phyloP scores from a whole-genome alignment of 2,113 vertebrate species.

The Nycticryphes semicollaris region DNA sequence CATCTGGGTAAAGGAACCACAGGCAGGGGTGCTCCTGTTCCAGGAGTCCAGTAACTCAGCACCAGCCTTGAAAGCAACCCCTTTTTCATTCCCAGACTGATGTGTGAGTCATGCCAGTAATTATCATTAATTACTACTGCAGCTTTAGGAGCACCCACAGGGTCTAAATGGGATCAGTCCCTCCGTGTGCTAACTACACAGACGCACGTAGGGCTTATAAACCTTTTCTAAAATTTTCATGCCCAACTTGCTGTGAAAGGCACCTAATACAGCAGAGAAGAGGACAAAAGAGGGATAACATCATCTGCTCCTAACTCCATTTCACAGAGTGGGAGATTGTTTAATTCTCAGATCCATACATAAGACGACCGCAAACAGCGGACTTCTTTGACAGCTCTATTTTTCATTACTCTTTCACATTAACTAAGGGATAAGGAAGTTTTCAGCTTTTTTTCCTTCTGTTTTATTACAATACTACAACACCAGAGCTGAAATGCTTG shows the following conservation, averaged over 20 bases:
- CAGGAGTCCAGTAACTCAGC: neutral
- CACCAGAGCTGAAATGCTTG: neutral
- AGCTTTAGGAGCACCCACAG: neutral
- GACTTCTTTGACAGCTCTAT: neutral
- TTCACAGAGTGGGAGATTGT: neutral
- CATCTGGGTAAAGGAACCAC: neutral
- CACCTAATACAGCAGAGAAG: neutral
- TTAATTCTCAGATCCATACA: neutral
- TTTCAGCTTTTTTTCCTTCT: neutral
- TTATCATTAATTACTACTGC: neutral
- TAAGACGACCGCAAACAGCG: neutral
- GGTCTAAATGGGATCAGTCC: neutral
- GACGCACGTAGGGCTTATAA: rapidly evolving
- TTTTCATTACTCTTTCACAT: neutral
- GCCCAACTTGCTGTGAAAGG: neutral
- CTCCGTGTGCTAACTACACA: neutral
- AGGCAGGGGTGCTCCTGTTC: neutral
- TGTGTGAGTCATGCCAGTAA: neutral
- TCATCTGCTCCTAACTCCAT: neutral
- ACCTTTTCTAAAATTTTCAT: neutral
- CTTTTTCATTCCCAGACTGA: neutral
- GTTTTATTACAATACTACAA: neutral
- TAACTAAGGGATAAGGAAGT: neutral
- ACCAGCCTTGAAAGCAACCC: neutral
- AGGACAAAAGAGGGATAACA: neutral